These are phyloP conservation scores for Xiphorhynchus elegans DNA, from an alignment of 2,113 vertebrate genomes.

Conservation along the genomic window DNA sequence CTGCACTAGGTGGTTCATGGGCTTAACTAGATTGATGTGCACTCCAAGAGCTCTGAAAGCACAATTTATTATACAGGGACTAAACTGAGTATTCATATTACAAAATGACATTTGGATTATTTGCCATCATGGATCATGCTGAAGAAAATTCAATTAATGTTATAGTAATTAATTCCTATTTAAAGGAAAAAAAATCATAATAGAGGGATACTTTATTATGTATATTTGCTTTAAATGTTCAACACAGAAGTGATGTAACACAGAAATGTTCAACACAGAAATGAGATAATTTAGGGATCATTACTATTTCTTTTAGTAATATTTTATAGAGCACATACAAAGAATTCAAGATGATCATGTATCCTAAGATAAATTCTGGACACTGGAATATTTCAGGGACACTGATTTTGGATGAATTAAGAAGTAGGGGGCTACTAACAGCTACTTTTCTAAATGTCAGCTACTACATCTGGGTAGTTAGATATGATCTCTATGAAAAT, in stretches of 20 bases:
- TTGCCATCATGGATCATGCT: neutral
- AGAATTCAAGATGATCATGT: neutral
- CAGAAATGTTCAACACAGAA: neutral
- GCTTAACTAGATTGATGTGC: neutral
- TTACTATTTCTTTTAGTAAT: neutral
- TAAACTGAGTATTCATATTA: neutral
- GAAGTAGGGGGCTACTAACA: neutral
- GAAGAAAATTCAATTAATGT: neutral
- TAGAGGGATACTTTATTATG: neutral
- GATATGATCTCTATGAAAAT: neutral
- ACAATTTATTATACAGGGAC: neutral
- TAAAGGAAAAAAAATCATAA: neutral
- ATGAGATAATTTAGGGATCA: neutral
- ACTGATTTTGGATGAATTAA: neutral
- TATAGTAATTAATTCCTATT: neutral
- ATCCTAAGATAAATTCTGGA: neutral
- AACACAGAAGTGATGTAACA: neutral
- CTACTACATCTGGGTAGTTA: neutral
- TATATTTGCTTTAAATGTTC: neutral
- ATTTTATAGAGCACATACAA: neutral
- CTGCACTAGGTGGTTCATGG: neutral
- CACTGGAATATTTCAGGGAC: neutral
- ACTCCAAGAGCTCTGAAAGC: neutral
- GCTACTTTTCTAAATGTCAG: neutral
- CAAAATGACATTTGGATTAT: neutral